Evolutionary conservation across 2,888 invertebrate species (phyloP), one percentile per base, ranked within the genome.

Genomic region (Spisula subtruncata): DNA sequence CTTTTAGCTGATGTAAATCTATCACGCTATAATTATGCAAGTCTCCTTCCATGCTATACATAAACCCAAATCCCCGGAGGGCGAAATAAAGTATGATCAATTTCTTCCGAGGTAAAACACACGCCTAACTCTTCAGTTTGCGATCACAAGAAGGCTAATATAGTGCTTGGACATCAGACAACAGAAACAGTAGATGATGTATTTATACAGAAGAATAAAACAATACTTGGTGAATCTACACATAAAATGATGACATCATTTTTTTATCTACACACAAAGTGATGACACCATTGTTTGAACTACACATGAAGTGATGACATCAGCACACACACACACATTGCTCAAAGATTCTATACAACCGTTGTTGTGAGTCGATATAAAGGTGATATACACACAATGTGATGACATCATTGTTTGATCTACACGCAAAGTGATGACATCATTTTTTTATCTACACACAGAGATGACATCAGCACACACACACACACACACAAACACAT

Each of bases 131-230:
- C 18, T 56, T 56, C 18, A 54, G n/a, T 56, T 0, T 20, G n/a
- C n/a, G 5, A 66, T 25, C 25, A 10, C 20, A 1, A 25, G 60
- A 66, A 25, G 60, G 60, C 60, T 66, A 66, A 25, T 66, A 25
- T 25, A 66, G 60, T 66, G 25, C 25, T 25, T 8, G n/a, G 60
- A 66, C 60, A 66, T 25, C 12, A 66, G 60, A 66, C 60, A 66
- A 66, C 25, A 66, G 60, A 66, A 66, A 66, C 25, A 66, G 60
- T 66, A 66, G 60, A 66, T 66, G 60, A 66, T 66, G 60, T 25
- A 66, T 66, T 66, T 66, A 25, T 66, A 66, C 60, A 66, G 60
- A 66, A 66, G 60, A 66, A 66, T 66, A n/a, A 66, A 66, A 66
- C 60, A 66, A 66, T 66, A 66, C 25, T 25, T 25, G 60, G n/a